Evolutionary conservation across 2,888 invertebrate genomes (phyloP), one percentile per base, ranked within the genome.

Genomic region (Drosophila dives): DNA sequence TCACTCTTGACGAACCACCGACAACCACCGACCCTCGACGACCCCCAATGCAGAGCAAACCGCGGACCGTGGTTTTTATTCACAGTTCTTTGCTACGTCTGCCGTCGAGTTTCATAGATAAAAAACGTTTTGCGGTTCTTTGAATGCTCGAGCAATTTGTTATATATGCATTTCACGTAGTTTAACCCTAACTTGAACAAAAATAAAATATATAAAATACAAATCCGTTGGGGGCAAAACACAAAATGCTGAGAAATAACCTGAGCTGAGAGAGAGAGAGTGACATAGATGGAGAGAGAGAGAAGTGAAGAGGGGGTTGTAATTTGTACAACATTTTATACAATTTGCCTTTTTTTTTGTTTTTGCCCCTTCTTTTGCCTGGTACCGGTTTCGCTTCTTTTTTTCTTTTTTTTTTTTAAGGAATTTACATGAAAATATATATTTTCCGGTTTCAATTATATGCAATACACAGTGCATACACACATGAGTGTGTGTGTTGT

Each of bases 401-500:
- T 59, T 42, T 67, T 38, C 1, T 34, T 54, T 48, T 45, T 20
- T 62, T 55, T 73, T 67, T 84, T 85, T 60, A 81, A 86, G 79
- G 82, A 78, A 80, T 89, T 88, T 91, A 90, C 91, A 91, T 91
- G 89, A 87, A 90, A 91, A 91, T 86, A 86, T 86, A 89, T 91
- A 87, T 90, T 91, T 91, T 91, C 91, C 91, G 91, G 91, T 91
- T 91, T 91, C 89, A 91, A 91, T 91, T 90, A 90, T 86, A 80
- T 84, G 68, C 75, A 75, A 79, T 54, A 53, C 33, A 34, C 23
- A 55, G n/a, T 77, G 60, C 67, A 48, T 34, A 66, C 38, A 42
- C 23, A 59, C 23, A 67, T 42, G 51, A 45, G 34, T 65, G 66
- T 62, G 50, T 51, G 50, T 45, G 38, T 2, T 33, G 23, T 56